Evolutionary conservation across 2,888 invertebrate genomes (phyloP).

Genomic region (Poecilobothrus nobilitatus): DNA sequence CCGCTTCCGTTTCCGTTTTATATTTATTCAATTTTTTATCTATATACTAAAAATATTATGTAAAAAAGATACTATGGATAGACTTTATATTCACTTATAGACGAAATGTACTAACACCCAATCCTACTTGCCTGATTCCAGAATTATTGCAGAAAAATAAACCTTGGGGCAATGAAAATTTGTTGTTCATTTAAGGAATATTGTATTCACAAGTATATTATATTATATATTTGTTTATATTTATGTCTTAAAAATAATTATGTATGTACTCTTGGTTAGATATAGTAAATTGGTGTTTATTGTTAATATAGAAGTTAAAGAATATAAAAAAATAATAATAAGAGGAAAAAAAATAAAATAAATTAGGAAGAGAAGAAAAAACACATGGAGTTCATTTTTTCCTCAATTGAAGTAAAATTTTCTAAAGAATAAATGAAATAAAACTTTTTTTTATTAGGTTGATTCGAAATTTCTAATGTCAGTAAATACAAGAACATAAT

Average conservation of each 20-base stretch:
- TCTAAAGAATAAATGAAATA: too few species aligned
- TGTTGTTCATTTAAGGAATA: neutral
- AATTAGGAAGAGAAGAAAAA: neutral
- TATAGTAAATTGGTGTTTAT: neutral
- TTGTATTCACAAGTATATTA: neutral
- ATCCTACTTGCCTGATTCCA: too few species aligned
- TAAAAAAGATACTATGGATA: too few species aligned
- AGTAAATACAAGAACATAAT: too few species aligned
- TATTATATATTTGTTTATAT: too few species aligned
- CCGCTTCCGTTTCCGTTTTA: neutral
- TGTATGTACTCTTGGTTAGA: too few species aligned
- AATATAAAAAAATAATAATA: neutral
- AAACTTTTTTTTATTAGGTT: too few species aligned
- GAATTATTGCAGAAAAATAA: neutral
- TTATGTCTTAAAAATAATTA: too few species aligned
- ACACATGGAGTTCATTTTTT: neutral
- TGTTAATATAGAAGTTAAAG: neutral
- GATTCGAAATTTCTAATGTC: too few species aligned
- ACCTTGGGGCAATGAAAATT: slow-evolving; percentile 1
- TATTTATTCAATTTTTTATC: neutral
- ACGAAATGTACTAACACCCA: too few species aligned
- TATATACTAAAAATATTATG: too few species aligned
- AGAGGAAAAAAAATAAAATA: neutral
- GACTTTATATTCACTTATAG: too few species aligned
- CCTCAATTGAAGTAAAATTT: neutral